These are phyloP conservation scores for Crocallis elinguaria DNA, from an alignment of 2,888 invertebrate species.

Conservation along the genomic window DNA sequence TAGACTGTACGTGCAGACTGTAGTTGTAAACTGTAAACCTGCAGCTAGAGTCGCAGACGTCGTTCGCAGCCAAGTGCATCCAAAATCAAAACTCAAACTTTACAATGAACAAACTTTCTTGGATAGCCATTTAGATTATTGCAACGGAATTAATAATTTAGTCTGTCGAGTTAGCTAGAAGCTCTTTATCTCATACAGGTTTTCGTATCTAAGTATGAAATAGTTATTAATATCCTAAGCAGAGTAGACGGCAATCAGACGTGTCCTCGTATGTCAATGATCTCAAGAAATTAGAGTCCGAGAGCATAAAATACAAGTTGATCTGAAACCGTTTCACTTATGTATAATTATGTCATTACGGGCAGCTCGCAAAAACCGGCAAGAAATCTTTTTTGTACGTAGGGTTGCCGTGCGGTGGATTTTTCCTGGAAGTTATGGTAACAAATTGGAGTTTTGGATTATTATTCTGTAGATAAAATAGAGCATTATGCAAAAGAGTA, in stretches of 20 bases:
- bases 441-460: no score
- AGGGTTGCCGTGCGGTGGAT: background rate
- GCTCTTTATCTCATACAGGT: background rate
- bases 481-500: no score
- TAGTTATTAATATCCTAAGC: background rate
- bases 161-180: background rate
- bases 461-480: no score
- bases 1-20: no score
- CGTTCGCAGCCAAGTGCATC: no score
- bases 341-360: slow-evolving; percentile 31
- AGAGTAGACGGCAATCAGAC: slow-evolving; percentile 25
- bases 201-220: background rate
- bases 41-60: no score
- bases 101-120: no score
- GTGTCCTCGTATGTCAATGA: slow-evolving; percentile 26
- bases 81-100: no score
- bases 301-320: slow-evolving; percentile 27
- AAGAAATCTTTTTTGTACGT: slow-evolving; percentile 1
- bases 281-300: slow-evolving; percentile 11
- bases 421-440: background rate
- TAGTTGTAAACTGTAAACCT: no score
- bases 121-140: no score
- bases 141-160: no score
- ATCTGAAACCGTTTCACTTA: slow-evolving; percentile 28
- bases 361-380: slow-evolving; percentile 22